A percentile compares a stretch with the other conserved stretches of the same genome.
Conservation (phyloP, 53 echinoderm and acorn worm genomes). For the Holothuria scabra region DNA sequence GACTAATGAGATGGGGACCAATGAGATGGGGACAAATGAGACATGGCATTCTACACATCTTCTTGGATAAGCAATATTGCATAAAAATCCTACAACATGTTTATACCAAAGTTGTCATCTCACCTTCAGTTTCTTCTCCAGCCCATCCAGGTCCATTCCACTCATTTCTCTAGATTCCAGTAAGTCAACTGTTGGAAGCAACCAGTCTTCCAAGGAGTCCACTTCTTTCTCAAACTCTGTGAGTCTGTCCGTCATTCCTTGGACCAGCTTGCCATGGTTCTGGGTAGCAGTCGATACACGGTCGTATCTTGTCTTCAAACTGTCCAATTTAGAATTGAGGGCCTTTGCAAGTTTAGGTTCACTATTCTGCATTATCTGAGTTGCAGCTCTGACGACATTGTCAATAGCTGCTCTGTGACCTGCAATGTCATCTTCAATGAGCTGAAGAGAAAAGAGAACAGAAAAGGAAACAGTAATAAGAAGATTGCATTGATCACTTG, state of each 20-base stretch:
- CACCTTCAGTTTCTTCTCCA: slow-evolving; percentile 90
- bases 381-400: slow-evolving; percentile 68
- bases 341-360: slow-evolving; percentile 87
- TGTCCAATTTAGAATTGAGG: slow-evolving; percentile 84
- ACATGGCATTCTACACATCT: too few species aligned
- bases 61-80: too few species aligned
- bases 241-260: slow-evolving; percentile 76
- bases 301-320: slow-evolving; percentile 75
- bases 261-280: slow-evolving; percentile 75
- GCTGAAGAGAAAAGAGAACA: slow-evolving; percentile 44
- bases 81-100: too few species aligned
- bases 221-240: slow-evolving; percentile 91
- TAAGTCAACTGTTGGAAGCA: slow-evolving; percentile 77
- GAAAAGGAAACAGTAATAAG: not conserved
- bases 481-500: not conserved
- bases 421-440: slow-evolving; percentile 84
- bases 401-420: slow-evolving; percentile 85
- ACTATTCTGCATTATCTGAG: slow-evolving; percentile 73
- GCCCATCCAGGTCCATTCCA: slow-evolving; percentile 66
- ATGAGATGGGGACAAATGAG: too few species aligned
- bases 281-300: slow-evolving; percentile 67
- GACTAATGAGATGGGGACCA: too few species aligned
- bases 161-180: slow-evolving; percentile 79
- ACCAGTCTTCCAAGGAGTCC: slow-evolving; percentile 95
- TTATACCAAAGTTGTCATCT: too few species aligned